Evolutionary conservation across 2,797 vertebrate genomes (phyloP), one percentile per base, ranked within the genome.

Genomic region (Cyprinella venusta): DNA sequence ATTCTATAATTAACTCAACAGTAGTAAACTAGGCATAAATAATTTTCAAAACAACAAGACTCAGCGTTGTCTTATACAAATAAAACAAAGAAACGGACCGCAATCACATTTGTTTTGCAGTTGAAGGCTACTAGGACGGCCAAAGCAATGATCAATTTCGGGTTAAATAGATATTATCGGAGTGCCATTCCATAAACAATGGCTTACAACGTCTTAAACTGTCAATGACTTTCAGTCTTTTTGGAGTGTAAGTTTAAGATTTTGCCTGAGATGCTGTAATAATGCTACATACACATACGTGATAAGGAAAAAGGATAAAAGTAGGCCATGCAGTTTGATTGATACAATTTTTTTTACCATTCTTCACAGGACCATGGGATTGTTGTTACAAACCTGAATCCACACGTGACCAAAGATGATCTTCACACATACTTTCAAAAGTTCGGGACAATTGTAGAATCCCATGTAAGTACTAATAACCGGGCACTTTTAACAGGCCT

Each of bases 311-410:
- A 30, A 18, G 10, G 54, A 69, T 45, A 40, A 7, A 42, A 45
- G 2, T 69, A 24, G 3, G 36, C 36, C 8, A 50, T 70, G 7
- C 1, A 1, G 8, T 72, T 15, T 13, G 30, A 56, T 10, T 13
- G 18, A 30, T 52, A 2, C n/a, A 1, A 18, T 5, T 3, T 84
- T 75, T 26, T 10, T 16, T 78, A 5, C 81, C 84, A 80, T 1
- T 81, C 26, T 38, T 77, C 48, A 21, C 6, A 93, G 93, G 88
- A 91, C 2, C 91, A 93, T 87, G 91, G 93, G 33, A 45, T 93
- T 80, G 0, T 92, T 16, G 26, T 93, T 33, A 89, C 18, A 76
- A 33, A 88, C 1, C 36, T 93, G 64, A 92, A 89, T 70, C 75
- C 91, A 8, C 52, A 52, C 38, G 19, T 93, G 65, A 91, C 85